Percentiles rank a stretch among this genome's conserved stretches.
These are phyloP conservation scores for Ichneumoninae sp. DNA, from an alignment of 2,888 invertebrate species.

Conservation along the genomic window DNA sequence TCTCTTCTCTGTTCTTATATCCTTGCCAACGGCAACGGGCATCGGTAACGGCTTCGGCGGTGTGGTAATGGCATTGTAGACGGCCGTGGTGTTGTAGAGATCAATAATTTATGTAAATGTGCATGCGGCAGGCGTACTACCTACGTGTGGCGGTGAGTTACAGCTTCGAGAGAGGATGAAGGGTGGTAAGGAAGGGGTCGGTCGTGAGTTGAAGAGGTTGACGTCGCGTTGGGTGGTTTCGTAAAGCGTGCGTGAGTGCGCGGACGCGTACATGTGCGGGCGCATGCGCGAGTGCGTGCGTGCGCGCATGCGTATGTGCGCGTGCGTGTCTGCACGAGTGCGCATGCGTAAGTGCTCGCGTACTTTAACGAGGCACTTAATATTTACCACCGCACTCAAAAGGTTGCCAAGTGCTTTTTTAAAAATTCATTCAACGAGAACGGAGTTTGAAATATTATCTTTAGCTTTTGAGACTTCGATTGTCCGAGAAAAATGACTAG, in stretches of 20 bases:
- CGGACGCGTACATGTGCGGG: no score
- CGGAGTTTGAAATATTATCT: no score
- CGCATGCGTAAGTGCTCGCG: no score
- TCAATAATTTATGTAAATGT: constrained; percentile 85
- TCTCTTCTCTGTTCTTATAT: constrained; percentile 58
- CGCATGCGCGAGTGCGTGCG: no score
- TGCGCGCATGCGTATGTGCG: no score
- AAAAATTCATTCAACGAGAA: no score
- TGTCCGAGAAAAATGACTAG: neutral
- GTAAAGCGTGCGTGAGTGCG: constrained; percentile 53
- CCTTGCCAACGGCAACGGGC: constrained; percentile 46
- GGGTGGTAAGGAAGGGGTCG: constrained; percentile 68
- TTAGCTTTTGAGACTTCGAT: neutral
- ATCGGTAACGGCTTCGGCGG: constrained; percentile 62
- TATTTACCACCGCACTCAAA: no score
- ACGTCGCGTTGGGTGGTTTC: constrained; percentile 69
- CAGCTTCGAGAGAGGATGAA: constrained; percentile 75
- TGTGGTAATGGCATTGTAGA: constrained; percentile 82
- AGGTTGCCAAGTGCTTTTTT: no score
- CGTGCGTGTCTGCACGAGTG: no score
- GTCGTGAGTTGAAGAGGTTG: constrained; percentile 71
- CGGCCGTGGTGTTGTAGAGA: constrained; percentile 81
- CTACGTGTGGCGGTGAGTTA: constrained; percentile 83
- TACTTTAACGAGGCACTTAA: no score
- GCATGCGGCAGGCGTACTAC: constrained; percentile 83